Conservation (phyloP, 2,888 invertebrate genomes). For the Drosophila longiperda region DNA sequence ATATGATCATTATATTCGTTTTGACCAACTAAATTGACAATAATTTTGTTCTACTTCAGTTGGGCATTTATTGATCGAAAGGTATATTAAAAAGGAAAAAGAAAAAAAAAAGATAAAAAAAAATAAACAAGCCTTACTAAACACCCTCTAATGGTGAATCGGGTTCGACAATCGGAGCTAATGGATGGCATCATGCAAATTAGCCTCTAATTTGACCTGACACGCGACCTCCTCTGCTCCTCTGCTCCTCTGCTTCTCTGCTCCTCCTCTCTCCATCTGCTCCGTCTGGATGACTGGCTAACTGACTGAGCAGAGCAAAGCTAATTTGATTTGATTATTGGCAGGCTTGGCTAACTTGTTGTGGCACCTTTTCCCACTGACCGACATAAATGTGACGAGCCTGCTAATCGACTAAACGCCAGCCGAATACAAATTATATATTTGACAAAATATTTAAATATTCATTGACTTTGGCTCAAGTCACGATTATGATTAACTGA, state of each 20-base stretch:
- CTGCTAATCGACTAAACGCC: constrained; percentile 42
- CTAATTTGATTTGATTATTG: constrained; percentile 68
- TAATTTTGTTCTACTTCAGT: neutral
- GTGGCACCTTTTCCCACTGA: constrained; percentile 1
- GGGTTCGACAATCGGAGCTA: constrained; percentile 26
- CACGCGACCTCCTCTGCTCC: constrained; percentile 52
- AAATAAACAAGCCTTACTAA: neutral
- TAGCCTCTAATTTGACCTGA: constrained; percentile 63
- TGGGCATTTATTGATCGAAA: neutral
- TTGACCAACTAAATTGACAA: neutral
- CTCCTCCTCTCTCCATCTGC: neutral
- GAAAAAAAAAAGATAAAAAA: neutral
- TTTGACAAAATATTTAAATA: constrained; percentile 29
- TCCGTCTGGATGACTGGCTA: constrained; percentile 23
- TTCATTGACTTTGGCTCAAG: constrained; percentile 8
- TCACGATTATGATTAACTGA: constrained; percentile 42
- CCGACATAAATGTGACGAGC: constrained; percentile 34
- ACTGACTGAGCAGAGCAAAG: constrained; percentile 28
- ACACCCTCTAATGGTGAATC: neutral
- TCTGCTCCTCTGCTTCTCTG: neutral
- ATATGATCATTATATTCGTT: neutral
- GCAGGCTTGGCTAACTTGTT: constrained; percentile 2
- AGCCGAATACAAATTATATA: constrained; percentile 27
- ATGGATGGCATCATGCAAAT: constrained; percentile 65
- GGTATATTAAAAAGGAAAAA: neutral